Percentiles rank a stretch among this genome's conserved stretches.
These are phyloP conservation scores for Neelides sp. DNA, from an alignment of 1,140 invertebrate species.

Conservation along the genomic window DNA sequence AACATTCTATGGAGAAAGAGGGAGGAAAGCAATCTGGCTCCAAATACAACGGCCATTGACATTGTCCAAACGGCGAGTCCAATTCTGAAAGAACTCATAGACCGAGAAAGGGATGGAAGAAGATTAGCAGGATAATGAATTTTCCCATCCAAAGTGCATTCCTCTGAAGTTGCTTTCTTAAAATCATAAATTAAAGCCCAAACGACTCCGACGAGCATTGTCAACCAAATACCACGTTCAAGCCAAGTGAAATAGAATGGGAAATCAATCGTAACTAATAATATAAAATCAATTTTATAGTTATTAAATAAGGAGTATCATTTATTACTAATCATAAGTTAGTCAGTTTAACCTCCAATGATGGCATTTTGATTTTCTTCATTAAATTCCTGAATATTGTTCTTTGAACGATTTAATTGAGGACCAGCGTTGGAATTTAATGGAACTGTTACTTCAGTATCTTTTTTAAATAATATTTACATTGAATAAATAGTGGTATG, in stretches of 20 bases:
- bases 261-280: no score
- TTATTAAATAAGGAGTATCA: no score
- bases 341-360: no score
- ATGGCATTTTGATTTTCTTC: no score
- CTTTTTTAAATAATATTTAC: no score
- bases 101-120: conserved; percentile 8
- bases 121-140: conserved; percentile 6
- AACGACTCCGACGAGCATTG: conserved; percentile 1
- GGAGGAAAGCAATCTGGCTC: conserved; percentile 1
- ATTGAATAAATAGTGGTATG: no score
- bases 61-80: conserved; percentile 8
- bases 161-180: neutral
- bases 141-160: neutral
- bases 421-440: no score
- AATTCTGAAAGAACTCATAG: conserved; percentile 12
- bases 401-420: no score
- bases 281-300: no score
- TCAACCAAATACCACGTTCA: conserved; percentile 4
- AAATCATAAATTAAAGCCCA: conserved; percentile 8
- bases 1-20: conserved; percentile 11
- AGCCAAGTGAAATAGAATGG: conserved; percentile 4
- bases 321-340: no score
- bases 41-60: conserved; percentile 8
- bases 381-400: no score
- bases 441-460: no score